Base-by-base conservation (phyloP, 2,797 vertebrate genomes). In the Neosilurus hyrtlii region DNA sequence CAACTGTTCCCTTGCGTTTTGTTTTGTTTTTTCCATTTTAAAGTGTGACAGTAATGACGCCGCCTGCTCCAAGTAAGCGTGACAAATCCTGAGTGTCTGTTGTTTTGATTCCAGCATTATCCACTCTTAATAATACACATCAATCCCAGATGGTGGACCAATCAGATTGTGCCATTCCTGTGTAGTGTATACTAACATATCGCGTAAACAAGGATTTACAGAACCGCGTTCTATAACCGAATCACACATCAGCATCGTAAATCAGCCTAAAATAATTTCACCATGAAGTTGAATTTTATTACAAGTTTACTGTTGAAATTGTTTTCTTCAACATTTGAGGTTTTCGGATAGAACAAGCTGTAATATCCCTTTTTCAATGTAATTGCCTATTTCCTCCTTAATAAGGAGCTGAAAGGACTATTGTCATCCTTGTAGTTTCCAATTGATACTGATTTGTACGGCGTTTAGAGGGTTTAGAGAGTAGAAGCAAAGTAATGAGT, bases 401-500 rank as follows among this genome's bases (percentile, higher is more conserved):
- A 81, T 81, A 73, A n/a, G 24, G 24, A 61, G 43, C 80, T 51
- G 79, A 72, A 81, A 49, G 66, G 79, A 73, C 49, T 63, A 52
- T 72, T 72, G 80, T 82, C 80, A 52, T 65, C 80, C 59, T 26
- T 24, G 70, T 63, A 63, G 70, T 73, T 82, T 82, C 59, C 37
- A 73, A 52, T 63, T 73, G 70, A 54, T 73, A 54, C 80, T 54
- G 57, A 73, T 82, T 73, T 82, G 57, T 74, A 74, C 20, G 57
- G 12, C 80, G 30, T 82, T 82, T 54, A 37, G 61, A 65, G 61
- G 37, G 80, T 74, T 65, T 65, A 65, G 71, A 54, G 71, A 56
- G 71, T 74, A 49, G 61, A 74, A 65, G 80, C 80, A 82, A 82
- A 74, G 80, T 54, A 82, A 82, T 82, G 80, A 82, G 70, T 82